A percentile compares a stretch with the other conserved stretches of the same genome.
Conservation (phyloP, 2,888 invertebrate genomes). For the Cheilosia urbana region DNA sequence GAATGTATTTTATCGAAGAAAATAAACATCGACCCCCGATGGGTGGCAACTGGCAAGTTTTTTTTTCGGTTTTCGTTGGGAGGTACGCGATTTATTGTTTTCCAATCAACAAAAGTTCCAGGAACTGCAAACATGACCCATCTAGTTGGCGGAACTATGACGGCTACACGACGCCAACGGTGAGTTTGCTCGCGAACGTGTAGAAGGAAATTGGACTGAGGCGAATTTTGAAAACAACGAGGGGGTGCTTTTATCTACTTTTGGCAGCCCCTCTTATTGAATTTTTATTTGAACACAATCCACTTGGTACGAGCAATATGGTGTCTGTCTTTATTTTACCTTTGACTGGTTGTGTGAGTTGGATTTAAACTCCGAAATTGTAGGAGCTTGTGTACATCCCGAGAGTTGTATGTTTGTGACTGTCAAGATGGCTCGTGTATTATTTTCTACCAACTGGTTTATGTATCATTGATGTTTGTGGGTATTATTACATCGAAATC, state of each 20-base stretch:
- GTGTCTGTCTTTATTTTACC: too few relatives aligned
- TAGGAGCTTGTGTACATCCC: too few relatives aligned
- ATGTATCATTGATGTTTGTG: too few relatives aligned
- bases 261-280: not conserved
- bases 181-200: slow-evolving; percentile 6
- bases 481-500: too few relatives aligned
- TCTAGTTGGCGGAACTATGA: not conserved
- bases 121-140: slow-evolving; percentile 9
- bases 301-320: too few relatives aligned
- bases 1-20: slow-evolving; percentile 43
- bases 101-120: slow-evolving; percentile 56
- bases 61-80: slow-evolving; percentile 11
- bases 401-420: too few relatives aligned
- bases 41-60: slow-evolving; percentile 6
- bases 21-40: slow-evolving; percentile 34
- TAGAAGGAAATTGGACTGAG: not conserved
- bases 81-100: slow-evolving; percentile 44
- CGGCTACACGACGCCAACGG: not conserved
- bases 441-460: too few relatives aligned
- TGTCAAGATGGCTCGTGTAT: too few relatives aligned
- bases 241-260: not conserved
- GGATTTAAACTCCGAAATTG: too few relatives aligned
- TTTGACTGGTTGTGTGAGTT: too few relatives aligned
- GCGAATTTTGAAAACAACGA: not conserved
- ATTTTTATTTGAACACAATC: not conserved